phyloP scores from a whole-genome alignment of 2,797 vertebrate species.

The Kryptopterus vitreolus region DNA sequence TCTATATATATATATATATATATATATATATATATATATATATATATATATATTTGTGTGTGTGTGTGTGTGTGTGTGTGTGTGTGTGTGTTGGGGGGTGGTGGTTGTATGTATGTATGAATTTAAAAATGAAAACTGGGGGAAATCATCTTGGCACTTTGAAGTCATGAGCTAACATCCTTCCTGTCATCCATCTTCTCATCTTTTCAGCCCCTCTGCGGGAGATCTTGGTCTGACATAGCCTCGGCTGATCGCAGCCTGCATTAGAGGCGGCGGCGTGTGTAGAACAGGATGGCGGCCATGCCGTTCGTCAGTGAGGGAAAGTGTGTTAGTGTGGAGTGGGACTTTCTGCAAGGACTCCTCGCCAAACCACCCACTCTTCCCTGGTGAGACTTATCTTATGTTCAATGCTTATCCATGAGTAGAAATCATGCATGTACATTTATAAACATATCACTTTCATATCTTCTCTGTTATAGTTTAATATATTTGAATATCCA shows the following conservation, averaged over 20 bases:
- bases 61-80: too few relatives aligned
- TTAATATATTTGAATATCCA: neutral
- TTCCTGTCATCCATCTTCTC: neutral
- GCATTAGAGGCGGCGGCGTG: conserved; percentile 69
- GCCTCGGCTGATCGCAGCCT: conserved; percentile 71
- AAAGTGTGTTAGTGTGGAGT: conserved; percentile 84
- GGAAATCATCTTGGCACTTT: neutral
- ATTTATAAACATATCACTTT: neutral
- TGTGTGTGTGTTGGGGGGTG: too few relatives aligned
- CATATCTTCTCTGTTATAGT: neutral
- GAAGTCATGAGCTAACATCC: neutral
- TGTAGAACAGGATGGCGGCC: conserved; percentile 78
- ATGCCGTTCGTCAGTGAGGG: conserved; percentile 82
- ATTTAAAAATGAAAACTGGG: too few relatives aligned
- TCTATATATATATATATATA: too few relatives aligned
- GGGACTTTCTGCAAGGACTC: conserved; percentile 88
- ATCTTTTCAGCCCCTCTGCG: conserved; percentile 50
- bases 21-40: too few relatives aligned
- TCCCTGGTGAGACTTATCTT: conserved; percentile 79
- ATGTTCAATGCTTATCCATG: neutral
- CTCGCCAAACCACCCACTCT: conserved; percentile 84
- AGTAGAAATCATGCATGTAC: neutral
- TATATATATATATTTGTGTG: too few relatives aligned
- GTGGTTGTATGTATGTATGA: too few relatives aligned
- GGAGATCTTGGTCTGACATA: conserved; percentile 67